phyloP scores from a whole-genome alignment of 2,797 vertebrate species.

The Tachyglossus aculeatus region DNA sequence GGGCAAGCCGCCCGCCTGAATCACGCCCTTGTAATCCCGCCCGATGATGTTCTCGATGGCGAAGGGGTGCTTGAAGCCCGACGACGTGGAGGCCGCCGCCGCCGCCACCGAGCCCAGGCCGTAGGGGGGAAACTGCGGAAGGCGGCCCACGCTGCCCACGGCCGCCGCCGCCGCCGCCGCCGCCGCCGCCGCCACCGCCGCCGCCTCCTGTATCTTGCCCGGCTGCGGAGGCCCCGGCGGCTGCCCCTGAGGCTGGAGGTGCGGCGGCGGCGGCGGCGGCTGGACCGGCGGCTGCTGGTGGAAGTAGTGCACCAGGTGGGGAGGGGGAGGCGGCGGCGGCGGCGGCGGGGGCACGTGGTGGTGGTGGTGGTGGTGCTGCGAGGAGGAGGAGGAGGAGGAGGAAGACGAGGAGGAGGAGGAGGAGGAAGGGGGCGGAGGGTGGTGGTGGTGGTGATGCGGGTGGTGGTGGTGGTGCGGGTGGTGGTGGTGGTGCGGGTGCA shows the following conservation, averaged over 20 bases:
- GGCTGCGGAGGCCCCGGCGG: constrained; percentile 53
- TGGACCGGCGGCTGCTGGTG: constrained; percentile 76
- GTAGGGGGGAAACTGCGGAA: constrained; percentile 89
- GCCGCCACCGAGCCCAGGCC: constrained; percentile 69
- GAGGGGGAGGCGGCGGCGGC: constrained; percentile 52
- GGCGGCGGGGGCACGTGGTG: too few species aligned
- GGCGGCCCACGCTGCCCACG: constrained; percentile 77
- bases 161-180: constrained; percentile 65
- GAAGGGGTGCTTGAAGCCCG: constrained; percentile 94
- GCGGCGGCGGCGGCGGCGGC: constrained; percentile 4
- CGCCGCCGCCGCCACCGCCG: constrained; percentile 77
- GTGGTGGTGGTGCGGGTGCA: constrained; percentile 61
- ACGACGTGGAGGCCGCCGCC: constrained; percentile 75
- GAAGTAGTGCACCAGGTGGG: constrained; percentile 90
- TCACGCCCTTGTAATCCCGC: constrained; percentile 92
- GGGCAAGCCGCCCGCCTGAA: constrained; percentile 87
- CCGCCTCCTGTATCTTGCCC: constrained; percentile 72
- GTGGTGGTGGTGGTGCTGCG: constrained; percentile 48
- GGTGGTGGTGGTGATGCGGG: constrained; percentile 55
- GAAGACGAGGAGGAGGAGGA: too few species aligned
- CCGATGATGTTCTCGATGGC: constrained; percentile 97
- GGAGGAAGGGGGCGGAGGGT: constrained; percentile 24
- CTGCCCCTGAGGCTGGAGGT: constrained; percentile 16
- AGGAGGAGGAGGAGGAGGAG: too few species aligned
- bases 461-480: constrained; percentile 89